These are phyloP conservation scores for Callocephalon fimbriatum DNA, from an alignment of 2,113 vertebrate species.

Conservation along the genomic window DNA sequence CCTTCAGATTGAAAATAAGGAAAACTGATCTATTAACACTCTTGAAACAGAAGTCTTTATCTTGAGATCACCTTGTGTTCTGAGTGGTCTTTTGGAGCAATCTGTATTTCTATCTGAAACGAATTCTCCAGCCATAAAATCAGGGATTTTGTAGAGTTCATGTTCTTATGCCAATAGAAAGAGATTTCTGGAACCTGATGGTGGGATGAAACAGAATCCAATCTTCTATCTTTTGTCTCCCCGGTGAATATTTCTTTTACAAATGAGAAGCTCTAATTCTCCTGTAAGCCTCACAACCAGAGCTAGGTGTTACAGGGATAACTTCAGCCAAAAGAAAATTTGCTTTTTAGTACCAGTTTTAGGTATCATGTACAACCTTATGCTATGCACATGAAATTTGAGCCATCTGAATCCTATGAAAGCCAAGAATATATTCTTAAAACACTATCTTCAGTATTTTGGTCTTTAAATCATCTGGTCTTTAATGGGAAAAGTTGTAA, in stretches of 20 bases:
- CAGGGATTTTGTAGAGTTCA: background rate
- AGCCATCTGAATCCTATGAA: background rate
- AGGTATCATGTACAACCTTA: background rate
- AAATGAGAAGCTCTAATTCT: background rate
- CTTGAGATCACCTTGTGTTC: background rate
- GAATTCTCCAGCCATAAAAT: background rate
- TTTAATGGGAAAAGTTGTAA: background rate
- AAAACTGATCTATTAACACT: background rate
- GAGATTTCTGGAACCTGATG: background rate
- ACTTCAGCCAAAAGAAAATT: background rate
- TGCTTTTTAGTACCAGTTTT: background rate
- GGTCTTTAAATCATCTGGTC: background rate
- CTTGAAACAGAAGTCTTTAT: background rate
- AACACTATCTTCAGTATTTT: background rate
- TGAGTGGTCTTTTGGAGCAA: background rate
- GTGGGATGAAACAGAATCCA: background rate
- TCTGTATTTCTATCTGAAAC: background rate
- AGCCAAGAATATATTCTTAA: background rate
- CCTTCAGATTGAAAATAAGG: background rate
- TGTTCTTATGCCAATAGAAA: background rate
- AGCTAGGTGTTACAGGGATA: background rate
- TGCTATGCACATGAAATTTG: background rate
- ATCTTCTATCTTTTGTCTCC: background rate
- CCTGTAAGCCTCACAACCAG: background rate
- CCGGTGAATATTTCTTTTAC: background rate